Evolutionary conservation across 2,113 vertebrate genomes (phyloP), one percentile per base, ranked within the genome.

Genomic region (Oryzias curvinotus): DNA sequence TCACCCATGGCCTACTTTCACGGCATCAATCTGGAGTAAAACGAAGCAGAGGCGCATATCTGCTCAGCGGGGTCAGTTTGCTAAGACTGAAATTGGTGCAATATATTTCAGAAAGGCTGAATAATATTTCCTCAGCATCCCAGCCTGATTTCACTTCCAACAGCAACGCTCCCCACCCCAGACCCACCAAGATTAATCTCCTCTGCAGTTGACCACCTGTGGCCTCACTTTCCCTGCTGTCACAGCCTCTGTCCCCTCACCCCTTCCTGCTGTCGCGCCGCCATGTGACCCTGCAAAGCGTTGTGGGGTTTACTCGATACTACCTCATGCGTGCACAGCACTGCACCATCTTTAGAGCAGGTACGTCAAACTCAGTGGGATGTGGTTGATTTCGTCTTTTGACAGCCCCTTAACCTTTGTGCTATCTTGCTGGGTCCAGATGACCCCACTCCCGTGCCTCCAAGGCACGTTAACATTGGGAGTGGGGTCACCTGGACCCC

Each of bases 201-300:
- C 13, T 26, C 59, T 26, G 62, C 66, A 68, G 54, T 61, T 62
- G 62, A 77, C 77, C 82, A 83, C 81, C 82, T 84, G 79, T 80
- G 79, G 75, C 65, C 73, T 21, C 21, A 25, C 62, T 80, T 78
- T 63, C 50, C 72, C 54, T 59, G 46, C 71, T 81, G 57, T 86
- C 72, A 65, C 21, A 53, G 56, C 6, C 63, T 23, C 64, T 19
- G 57, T 55, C 30, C 43, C 4, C 12, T 53, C 5, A 53, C 44
- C 45, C 49, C 52, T 36, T 12, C 36, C 36, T 36, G 36, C 36
- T 36, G 36, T 36, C 30, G 3, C 10, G 30, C 30, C 10, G 10
- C 12, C 36, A 36, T 12, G 36, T 36, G 36, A 36, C 36, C 36
- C 8, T 12, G 36, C 1, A 8, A 1, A 36, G 36, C 12, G 8